Percentiles rank a stretch among this genome's conserved stretches.
phyloP scores from a whole-genome alignment of 1,140 invertebrate species.

The Philopotamus ludificatus region DNA sequence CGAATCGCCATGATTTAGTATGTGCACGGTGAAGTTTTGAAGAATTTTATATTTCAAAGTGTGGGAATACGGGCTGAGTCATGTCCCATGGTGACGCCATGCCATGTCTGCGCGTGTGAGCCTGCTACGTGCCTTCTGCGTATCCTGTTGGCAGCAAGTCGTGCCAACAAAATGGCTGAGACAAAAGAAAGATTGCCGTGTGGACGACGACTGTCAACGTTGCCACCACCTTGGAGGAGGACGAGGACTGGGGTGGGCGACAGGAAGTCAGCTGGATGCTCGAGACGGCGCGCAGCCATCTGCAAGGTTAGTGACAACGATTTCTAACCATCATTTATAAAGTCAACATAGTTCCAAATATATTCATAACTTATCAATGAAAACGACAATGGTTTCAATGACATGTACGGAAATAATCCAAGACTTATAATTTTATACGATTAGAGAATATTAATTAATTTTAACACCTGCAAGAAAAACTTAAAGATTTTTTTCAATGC shows the following conservation, averaged over 20 bases:
- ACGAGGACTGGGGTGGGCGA: not conserved
- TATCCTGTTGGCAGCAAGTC: constrained; percentile 22
- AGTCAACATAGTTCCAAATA: too few relatives aligned
- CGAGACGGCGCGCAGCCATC: too few relatives aligned
- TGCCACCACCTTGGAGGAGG: not conserved
- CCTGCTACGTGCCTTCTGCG: constrained; percentile 28
- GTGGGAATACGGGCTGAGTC: constrained; percentile 28
- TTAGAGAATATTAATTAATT: too few relatives aligned
- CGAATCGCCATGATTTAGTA: constrained; percentile 19
- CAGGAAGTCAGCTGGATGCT: not conserved
- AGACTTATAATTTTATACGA: too few relatives aligned
- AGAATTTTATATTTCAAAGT: constrained; percentile 31
- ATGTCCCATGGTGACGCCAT: constrained; percentile 31
- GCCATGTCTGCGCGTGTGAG: constrained; percentile 32
- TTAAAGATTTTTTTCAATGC: too few relatives aligned
- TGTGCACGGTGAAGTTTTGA: constrained; percentile 29
- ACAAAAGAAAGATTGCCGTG: not conserved
- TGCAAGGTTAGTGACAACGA: too few relatives aligned
- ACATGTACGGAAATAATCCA: too few relatives aligned
- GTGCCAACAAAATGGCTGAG: not conserved
- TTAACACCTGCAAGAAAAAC: too few relatives aligned
- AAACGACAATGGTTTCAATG: too few relatives aligned
- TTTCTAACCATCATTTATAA: too few relatives aligned
- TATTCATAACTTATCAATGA: too few relatives aligned
- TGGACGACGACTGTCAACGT: constrained; percentile 1